Evolutionary conservation across 2,113 vertebrate genomes (phyloP), one percentile per base, ranked within the genome.

Genomic region (cattle (Bos taurus)): DNA sequence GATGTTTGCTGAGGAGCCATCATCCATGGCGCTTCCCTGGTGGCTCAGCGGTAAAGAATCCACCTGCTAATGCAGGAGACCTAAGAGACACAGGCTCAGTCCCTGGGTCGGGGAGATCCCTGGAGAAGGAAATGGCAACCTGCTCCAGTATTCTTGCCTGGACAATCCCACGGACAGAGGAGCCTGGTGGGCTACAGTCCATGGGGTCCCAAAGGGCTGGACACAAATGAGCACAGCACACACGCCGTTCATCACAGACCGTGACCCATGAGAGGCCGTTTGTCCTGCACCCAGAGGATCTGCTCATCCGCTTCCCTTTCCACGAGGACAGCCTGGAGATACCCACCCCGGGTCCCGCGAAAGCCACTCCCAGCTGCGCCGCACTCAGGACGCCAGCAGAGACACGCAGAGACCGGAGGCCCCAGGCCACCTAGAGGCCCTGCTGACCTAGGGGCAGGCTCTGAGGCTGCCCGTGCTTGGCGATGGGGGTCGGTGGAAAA

Each of bases 321-420:
- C 1, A 0, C 0, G 6, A 46, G 1, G 15, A 59, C 5, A 2
- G 11, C 12, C 11, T 2, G 15, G 50, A 26, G 8, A 7, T 6
- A 2, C 2, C n/a, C 23, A 15, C 17, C 40, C 40, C 0, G 2
- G 30, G 16, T 1, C 87, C 36, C 48, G 0, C 0, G 2, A 40
- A 25, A 46, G 36, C 19, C 5, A 7, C 14, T 4, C 14, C 64
- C 74, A 67, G 14, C 50, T 25, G 13, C 7, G 14, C 26, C 14
- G 19, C 36, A 3, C 14, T 11, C 26, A 26, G 43, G 12, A 30
- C 4, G 5, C 15, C 3, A 0, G 43, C 50, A 56, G 33, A 92
- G 85, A 30, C 10, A 7, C 30, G 3, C 80, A 40, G 81, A 50
- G 54, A 10, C 36, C 16, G 1, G 46, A 57, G 23, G 67, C 19